Evolutionary conservation across 2,888 invertebrate species (phyloP), one percentile per base, ranked within the genome.

Genomic region (Chrysotoxum bicinctum): DNA sequence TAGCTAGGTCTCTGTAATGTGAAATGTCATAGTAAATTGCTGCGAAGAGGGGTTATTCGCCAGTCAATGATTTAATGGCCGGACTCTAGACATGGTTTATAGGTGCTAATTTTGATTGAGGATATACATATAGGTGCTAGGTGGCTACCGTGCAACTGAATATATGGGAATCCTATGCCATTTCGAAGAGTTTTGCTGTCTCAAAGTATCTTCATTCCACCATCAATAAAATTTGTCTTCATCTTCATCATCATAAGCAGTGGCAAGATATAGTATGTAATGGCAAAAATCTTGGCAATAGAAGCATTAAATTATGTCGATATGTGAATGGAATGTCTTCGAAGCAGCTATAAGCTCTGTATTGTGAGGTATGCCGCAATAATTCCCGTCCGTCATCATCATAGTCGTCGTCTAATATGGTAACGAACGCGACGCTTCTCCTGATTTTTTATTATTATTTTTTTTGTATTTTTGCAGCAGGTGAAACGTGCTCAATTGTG

Each of bases 21-120:
- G 64, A 85, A 85, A 85, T 85, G 85, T 85, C 85, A 85, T 64
- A 81, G 76, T 85, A 85, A 81, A 85, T 85, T 81, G 73, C 58
- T 73, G 48, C 68, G 45, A 48, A 62, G 85, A 62, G 76, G 50
- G 73, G 73, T 69, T 72, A 73, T 58, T 50, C 62, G 21, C 62
- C 69, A 50, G 52, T 64, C 70, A 64, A 54, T 75, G 76, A 77
- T 77, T 85, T 81, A 85, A 85, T 81, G 85, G 81, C 85, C 76
- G 35, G 66, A 52, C 62, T 56, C 26, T 26, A 85, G 81, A 85
- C 85, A 85, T 85, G 85, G 32, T 85, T 85, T 85, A 85, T 85
- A 58, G 85, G 81, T 60, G 85, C 76, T 81, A 85, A 69, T 77
- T 85, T 77, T 85, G 85, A 85, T 85, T 81, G 76, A 85, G 73